Evolutionary conservation across 2,797 vertebrate genomes (phyloP).

Genomic region (Gallinago solitaria): DNA sequence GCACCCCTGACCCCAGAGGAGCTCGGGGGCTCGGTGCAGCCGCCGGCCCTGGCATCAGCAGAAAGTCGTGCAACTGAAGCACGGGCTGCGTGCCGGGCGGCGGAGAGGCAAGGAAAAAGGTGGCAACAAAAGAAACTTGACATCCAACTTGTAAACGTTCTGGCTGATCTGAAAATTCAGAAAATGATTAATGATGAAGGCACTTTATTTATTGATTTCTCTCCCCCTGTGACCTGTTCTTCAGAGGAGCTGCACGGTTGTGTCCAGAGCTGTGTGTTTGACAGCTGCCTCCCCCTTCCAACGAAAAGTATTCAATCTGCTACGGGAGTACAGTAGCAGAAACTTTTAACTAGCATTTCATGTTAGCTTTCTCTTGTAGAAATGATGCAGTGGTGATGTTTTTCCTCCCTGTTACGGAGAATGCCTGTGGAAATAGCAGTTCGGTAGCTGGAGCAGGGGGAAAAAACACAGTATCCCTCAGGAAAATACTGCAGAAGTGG

Average conservation of each 20-base stretch:
- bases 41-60: background rate
- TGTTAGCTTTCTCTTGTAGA: background rate
- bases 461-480: background rate
- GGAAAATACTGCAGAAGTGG: background rate
- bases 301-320: background rate
- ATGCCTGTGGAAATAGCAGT: background rate
- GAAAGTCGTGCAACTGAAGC: background rate
- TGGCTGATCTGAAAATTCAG: background rate
- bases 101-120: background rate
- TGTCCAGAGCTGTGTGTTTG: background rate
- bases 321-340: background rate
- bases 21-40: background rate
- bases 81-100: background rate
- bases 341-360: constrained; percentile 31
- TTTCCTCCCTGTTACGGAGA: background rate
- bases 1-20: constrained; percentile 43
- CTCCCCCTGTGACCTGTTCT: background rate
- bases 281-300: background rate
- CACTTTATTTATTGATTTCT: background rate
- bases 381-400: background rate
- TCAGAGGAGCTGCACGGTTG: background rate
- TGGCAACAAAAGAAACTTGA: background rate
- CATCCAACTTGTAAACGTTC: background rate
- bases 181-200: background rate
- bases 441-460: background rate